Evolutionary conservation across 1,140 invertebrate species (phyloP).

Genomic region (Aphelenchoides avenae): DNA sequence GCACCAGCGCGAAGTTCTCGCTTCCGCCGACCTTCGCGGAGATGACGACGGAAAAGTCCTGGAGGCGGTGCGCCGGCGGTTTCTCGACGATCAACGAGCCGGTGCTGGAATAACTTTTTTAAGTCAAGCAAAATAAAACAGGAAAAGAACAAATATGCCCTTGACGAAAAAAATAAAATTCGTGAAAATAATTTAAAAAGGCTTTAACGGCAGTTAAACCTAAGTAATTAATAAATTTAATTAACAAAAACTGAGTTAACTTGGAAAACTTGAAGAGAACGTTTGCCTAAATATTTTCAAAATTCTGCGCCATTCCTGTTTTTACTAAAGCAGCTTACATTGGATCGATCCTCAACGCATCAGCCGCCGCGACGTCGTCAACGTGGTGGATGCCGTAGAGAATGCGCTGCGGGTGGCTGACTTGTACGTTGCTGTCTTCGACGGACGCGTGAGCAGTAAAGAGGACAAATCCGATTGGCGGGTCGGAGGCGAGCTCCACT

Average conservation of each 20-base stretch:
- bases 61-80: neutral
- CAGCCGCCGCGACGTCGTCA: conserved; percentile 6
- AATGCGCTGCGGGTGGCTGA: conserved; percentile 10
- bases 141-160: no score
- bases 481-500: neutral
- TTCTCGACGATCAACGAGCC: conserved; percentile 4
- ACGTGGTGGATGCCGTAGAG: conserved; percentile 14
- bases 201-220: neutral
- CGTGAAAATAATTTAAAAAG: conserved; percentile 1
- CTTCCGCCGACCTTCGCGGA: conserved; percentile 10
- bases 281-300: no score
- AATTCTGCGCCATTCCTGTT: no score
- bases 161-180: no score
- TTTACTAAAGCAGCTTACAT: no score
- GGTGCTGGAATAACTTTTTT: conserved; percentile 1
- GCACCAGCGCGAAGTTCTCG: conserved; percentile 14
- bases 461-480: conserved; percentile 9
- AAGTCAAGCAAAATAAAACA: no score
- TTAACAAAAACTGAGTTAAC: no score
- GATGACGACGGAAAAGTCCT: conserved; percentile 14
- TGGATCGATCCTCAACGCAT: conserved; percentile 11
- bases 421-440: no score
- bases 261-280: no score
- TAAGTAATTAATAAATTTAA: neutral
- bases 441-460: conserved; percentile 11